Evolutionary conservation across 1,140 invertebrate species (phyloP), one percentile per base, ranked within the genome.

Genomic region (Dreissena rostriformis): DNA sequence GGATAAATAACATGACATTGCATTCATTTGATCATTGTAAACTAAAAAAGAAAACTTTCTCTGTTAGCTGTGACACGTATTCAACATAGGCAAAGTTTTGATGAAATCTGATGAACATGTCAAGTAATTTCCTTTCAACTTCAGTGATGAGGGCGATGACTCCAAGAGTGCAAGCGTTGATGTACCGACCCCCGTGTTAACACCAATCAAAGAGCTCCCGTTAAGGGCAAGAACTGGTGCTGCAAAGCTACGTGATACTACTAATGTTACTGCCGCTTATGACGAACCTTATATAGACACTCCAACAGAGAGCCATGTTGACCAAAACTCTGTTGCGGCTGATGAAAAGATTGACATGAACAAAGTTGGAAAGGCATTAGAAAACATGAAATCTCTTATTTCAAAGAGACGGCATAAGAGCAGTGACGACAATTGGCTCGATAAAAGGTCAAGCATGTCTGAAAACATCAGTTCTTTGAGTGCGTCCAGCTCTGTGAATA

Each of bases 221-320:
- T 67, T 12, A 61, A 61, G 17, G 57, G 57, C 4, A 2, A 61
- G 12, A 24, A 39, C 39, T 39, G 39, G 39, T 39, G 39, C 8
- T 2, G 39, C 39, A 39, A 39, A 39, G 39, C 39, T 39, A 39
- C 39, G 8, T 5, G 39, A 39, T 52, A 19, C 28, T 57, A 28
- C n/a, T 74, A 29, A 82, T 66, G 72, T 29, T 63, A 63, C 67
- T 63, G 39, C 68, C 19, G 86, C 80, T 57, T 91, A 91, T 86
- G 91, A 91, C 85, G 86, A 87, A 28, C 91, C 91, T 15, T 91
- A 91, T 89, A 65, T 71, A 39, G 88, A 90, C 51, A 61, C 65
- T 28, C 24, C 26, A 24, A 17, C 52, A 55, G 29, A 12, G 8
- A 39, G 39, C 39, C 39, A 71, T n/a, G 51, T 19, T 24, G 39